Conservation (phyloP, 1,140 invertebrate species). For the Drosophila leontia region DNA sequence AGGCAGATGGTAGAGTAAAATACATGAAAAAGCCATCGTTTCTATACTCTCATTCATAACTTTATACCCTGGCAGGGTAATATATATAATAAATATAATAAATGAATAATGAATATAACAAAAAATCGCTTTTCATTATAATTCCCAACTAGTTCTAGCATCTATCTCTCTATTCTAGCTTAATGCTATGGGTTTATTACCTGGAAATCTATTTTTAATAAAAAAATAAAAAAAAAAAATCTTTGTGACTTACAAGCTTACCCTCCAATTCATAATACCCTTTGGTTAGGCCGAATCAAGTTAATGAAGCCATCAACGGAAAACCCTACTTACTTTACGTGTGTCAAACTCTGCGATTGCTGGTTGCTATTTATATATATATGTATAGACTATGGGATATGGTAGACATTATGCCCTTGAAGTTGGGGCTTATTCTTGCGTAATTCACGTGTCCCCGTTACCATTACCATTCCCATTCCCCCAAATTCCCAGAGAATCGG, state of each 20-base stretch:
- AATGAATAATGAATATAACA: too few relatives aligned
- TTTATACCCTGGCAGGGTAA: too few relatives aligned
- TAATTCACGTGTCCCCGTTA: constrained; percentile 6
- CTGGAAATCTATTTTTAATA: too few relatives aligned
- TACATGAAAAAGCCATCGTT: not conserved
- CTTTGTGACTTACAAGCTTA: not conserved
- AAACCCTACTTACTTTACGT: constrained; percentile 57
- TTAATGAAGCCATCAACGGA: constrained; percentile 71
- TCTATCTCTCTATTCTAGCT: too few relatives aligned
- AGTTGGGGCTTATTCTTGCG: constrained; percentile 8
- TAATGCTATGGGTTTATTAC: too few relatives aligned
- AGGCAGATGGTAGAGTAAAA: not conserved
- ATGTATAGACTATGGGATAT: constrained; percentile 2
- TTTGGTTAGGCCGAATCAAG: constrained; percentile 28
- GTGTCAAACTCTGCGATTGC: constrained; percentile 25
- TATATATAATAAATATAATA: too few relatives aligned
- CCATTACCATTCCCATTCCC: too few relatives aligned
- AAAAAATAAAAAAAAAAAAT: not conserved
- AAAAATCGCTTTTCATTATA: too few relatives aligned
- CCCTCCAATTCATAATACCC: not conserved
- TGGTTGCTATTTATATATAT: constrained; percentile 34
- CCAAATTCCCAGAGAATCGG: not conserved
- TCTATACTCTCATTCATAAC: not conserved
- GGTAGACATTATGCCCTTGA: not conserved
- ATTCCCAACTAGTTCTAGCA: too few relatives aligned